Conservation (phyloP, 2,797 vertebrate species). For the Muscicapa comitata region DNA sequence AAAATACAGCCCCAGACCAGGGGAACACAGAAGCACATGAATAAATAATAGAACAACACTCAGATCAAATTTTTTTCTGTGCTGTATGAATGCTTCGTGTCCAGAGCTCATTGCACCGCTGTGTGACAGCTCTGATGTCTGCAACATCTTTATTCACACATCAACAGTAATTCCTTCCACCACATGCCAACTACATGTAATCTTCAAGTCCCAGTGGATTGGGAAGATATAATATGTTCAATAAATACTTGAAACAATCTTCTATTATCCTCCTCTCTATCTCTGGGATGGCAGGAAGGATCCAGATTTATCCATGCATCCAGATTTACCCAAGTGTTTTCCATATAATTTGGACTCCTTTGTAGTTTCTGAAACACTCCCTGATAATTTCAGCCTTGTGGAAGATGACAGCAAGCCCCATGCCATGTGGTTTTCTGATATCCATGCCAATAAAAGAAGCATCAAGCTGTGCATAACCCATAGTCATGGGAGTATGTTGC, state of each 20-base stretch:
- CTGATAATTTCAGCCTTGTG: not conserved
- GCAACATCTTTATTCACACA: conserved; percentile 1
- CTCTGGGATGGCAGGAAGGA: not conserved
- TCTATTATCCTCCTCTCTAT: not conserved
- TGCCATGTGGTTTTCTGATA: not conserved
- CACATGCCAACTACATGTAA: not conserved
- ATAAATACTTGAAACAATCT: not conserved
- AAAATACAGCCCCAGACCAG: not conserved
- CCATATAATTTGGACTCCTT: not conserved
- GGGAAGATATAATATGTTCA: not conserved
- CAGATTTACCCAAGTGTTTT: not conserved
- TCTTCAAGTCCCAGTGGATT: not conserved
- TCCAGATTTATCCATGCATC: not conserved
- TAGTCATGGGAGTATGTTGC: not conserved
- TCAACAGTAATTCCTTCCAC: not conserved
- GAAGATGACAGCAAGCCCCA: not conserved
- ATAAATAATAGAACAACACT: conserved; percentile 12
- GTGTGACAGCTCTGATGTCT: not conserved
- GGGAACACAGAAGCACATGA: not conserved
- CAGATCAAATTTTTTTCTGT: not conserved
- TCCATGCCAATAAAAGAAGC: not conserved
- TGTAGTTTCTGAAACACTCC: not conserved
- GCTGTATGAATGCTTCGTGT: not conserved
- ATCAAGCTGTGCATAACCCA: not conserved
- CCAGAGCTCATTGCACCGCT: not conserved